A percentile compares a stretch with the other conserved stretches of the same genome.
These are phyloP conservation scores for Thrips palmi DNA, from an alignment of 1,140 invertebrate species.

Conservation along the genomic window DNA sequence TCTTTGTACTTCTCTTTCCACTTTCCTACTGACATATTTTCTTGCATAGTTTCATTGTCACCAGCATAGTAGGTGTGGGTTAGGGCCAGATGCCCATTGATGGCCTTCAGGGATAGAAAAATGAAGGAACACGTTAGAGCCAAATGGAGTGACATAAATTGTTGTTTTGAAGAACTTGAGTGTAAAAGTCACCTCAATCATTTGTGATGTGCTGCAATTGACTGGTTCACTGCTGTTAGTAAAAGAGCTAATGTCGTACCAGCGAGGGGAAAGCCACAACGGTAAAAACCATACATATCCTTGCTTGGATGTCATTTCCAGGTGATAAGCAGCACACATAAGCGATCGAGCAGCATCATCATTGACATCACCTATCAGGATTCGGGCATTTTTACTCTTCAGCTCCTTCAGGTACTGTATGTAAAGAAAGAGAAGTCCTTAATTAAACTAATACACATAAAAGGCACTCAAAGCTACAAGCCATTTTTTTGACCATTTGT, in stretches of 20 bases:
- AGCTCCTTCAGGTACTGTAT: slow-evolving; percentile 47
- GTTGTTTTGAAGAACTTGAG: neutral
- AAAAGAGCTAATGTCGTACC: slow-evolving; percentile 40
- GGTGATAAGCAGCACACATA: slow-evolving; percentile 56
- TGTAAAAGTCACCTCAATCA: slow-evolving; percentile 29
- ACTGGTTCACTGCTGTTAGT: slow-evolving; percentile 32
- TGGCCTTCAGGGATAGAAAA: slow-evolving; percentile 27
- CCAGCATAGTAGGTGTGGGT: slow-evolving; percentile 46
- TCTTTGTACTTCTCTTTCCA: slow-evolving; percentile 33
- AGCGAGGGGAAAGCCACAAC: slow-evolving; percentile 42
- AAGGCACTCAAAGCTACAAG: slow-evolving; percentile 7
- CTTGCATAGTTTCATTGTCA: slow-evolving; percentile 40
- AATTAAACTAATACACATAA: slow-evolving; percentile 1
- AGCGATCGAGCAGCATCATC: slow-evolving; percentile 42
- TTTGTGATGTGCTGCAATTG: slow-evolving; percentile 39
- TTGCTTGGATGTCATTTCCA: slow-evolving; percentile 38
- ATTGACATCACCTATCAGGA: slow-evolving; percentile 67
- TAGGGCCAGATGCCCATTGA: slow-evolving; percentile 56
- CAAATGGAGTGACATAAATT: neutral
- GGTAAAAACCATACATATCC: slow-evolving; percentile 75
- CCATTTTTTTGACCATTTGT: slow-evolving; percentile 11
- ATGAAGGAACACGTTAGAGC: slow-evolving; percentile 1
- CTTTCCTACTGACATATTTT: slow-evolving; percentile 35
- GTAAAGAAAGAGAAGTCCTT: slow-evolving; percentile 13
- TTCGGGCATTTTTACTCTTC: slow-evolving; percentile 39